Percentiles rank a stretch among this genome's conserved stretches.
Conservation (phyloP, 2,888 invertebrate species). For the Idaea straminata region DNA sequence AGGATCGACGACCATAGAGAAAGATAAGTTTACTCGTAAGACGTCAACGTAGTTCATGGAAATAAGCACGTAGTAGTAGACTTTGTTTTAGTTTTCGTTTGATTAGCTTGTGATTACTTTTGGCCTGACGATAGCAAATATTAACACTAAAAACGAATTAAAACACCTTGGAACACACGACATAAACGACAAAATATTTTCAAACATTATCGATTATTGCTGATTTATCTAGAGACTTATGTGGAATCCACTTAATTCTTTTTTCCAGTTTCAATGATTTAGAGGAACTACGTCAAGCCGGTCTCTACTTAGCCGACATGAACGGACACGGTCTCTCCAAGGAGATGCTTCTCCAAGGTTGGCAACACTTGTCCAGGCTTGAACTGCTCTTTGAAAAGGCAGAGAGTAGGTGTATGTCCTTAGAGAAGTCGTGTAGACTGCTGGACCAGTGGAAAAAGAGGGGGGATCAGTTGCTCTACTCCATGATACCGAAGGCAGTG, state of each 20-base stretch:
- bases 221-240: not conserved
- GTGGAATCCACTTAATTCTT: not conserved
- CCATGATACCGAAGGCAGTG: constrained; percentile 94
- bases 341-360: constrained; percentile 90
- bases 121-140: no score
- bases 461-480: constrained; percentile 92
- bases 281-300: constrained; percentile 89
- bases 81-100: no score
- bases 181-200: not conserved
- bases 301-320: constrained; percentile 89
- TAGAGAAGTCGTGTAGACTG: constrained; percentile 88
- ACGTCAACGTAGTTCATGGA: no score
- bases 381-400: constrained; percentile 91
- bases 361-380: constrained; percentile 90
- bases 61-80: no score
- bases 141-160: no score
- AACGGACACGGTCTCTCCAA: constrained; percentile 92
- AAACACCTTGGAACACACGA: no score
- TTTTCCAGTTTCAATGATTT: constrained; percentile 87
- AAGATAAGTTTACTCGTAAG: no score
- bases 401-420: constrained; percentile 87
- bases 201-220: not conserved
- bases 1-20: no score
- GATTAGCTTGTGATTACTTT: no score
- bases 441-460: constrained; percentile 92